Percentiles rank a stretch among this genome's conserved stretches.
Conservation (phyloP, 2,113 vertebrate genomes). For the Steatornis caripensis region DNA sequence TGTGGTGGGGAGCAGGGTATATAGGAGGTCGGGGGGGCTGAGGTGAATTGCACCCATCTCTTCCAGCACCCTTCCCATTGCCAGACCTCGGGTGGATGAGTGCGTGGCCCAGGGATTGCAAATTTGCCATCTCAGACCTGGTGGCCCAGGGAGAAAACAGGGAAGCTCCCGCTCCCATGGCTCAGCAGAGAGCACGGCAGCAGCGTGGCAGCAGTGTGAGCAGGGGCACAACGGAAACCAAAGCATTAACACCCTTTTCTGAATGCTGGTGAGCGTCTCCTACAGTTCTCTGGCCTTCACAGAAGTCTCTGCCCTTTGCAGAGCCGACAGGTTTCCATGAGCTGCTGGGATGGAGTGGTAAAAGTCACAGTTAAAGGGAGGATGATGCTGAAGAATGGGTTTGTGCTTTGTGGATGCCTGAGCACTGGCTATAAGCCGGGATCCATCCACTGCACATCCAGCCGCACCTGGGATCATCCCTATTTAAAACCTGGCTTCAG, state of each 20-base stretch:
- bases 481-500: not conserved
- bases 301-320: not conserved
- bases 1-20: not conserved
- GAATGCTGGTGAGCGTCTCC: not conserved
- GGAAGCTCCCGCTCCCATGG: not conserved
- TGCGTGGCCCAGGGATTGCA: not conserved
- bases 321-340: not conserved
- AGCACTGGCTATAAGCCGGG: not conserved
- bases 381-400: not conserved
- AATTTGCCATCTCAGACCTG: not conserved
- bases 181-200: not conserved
- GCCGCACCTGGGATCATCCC: not conserved
- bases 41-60: not conserved
- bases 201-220: too few species aligned
- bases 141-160: too few species aligned
- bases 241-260: not conserved
- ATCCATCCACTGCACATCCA: not conserved
- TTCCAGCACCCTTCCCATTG: not conserved
- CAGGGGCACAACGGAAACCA: not conserved
- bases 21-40: fast-evolving
- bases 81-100: not conserved
- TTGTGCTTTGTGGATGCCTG: not conserved
- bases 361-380: not conserved
- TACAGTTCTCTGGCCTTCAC: not conserved
- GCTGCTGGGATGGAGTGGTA: not conserved